phyloP scores from a whole-genome alignment of 2,888 invertebrate genomes.

The Ornithoptera priamus region DNA sequence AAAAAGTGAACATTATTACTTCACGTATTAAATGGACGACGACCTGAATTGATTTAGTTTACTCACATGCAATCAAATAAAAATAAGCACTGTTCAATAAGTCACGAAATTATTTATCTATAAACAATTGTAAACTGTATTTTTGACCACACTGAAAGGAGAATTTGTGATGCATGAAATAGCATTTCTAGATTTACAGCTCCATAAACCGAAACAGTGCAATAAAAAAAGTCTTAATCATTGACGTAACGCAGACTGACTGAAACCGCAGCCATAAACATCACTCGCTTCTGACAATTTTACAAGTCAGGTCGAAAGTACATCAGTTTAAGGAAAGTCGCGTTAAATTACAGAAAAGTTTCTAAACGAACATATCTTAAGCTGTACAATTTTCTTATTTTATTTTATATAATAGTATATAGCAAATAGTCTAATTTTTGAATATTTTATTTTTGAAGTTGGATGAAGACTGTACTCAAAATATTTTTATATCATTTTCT shows the following conservation, averaged over 20 bases:
- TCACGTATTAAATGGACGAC: too few species aligned
- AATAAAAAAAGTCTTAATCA: constrained; percentile 28
- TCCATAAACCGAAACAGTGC: constrained; percentile 24
- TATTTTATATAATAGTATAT: too few species aligned
- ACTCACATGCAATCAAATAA: background rate
- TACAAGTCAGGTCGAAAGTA: constrained; percentile 14
- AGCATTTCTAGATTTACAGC: constrained; percentile 27
- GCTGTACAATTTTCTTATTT: background rate
- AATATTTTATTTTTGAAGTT: too few species aligned
- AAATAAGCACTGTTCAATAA: background rate
- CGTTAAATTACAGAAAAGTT: background rate
- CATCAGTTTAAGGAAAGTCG: background rate
- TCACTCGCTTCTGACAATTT: constrained; percentile 6
- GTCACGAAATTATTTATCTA: background rate
- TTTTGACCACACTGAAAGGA: constrained; percentile 4
- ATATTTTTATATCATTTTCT: too few species aligned
- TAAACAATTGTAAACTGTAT: background rate
- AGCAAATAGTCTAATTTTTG: too few species aligned
- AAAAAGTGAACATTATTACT: too few species aligned
- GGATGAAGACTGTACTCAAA: too few species aligned
- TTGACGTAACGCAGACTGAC: constrained; percentile 17
- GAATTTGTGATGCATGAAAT: constrained; percentile 27
- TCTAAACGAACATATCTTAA: background rate
- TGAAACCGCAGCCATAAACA: constrained; percentile 7
- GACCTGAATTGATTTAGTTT: too few species aligned